Conservation (phyloP, 2,797 vertebrate genomes). For the Chrosomus eos region DNA sequence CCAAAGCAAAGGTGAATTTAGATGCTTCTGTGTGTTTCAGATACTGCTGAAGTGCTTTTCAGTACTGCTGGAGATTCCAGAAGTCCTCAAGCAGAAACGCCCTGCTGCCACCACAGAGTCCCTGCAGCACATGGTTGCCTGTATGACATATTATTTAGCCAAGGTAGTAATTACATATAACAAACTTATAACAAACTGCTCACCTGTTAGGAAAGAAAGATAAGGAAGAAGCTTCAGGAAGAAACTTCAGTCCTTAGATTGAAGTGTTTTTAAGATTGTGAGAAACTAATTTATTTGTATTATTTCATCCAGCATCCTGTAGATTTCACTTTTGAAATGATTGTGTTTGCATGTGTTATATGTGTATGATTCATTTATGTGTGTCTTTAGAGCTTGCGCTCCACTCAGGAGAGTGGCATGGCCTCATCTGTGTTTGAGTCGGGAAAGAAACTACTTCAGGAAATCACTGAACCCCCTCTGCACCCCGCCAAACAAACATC, state of each 20-base stretch:
- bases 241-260: background rate
- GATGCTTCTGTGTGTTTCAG: constrained; percentile 73
- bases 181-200: background rate
- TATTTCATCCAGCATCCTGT: background rate
- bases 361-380: background rate
- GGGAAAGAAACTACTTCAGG: constrained; percentile 82
- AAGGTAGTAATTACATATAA: constrained; percentile 80
- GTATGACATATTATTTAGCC: constrained; percentile 85
- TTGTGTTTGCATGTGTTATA: background rate
- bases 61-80: constrained; percentile 85
- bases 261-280: background rate
- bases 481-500: constrained; percentile 48
- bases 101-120: constrained; percentile 74
- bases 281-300: background rate
- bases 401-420: constrained; percentile 78
- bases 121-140: constrained; percentile 90
- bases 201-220: background rate
- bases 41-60: constrained; percentile 89
- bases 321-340: background rate
- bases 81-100: constrained; percentile 75
- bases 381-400: constrained; percentile 79
- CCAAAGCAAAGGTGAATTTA: background rate
- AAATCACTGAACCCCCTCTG: constrained; percentile 67
- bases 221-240: background rate
- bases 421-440: constrained; percentile 82